Conservation (phyloP, 2,888 invertebrate genomes). For the Phengaris alcon region DNA sequence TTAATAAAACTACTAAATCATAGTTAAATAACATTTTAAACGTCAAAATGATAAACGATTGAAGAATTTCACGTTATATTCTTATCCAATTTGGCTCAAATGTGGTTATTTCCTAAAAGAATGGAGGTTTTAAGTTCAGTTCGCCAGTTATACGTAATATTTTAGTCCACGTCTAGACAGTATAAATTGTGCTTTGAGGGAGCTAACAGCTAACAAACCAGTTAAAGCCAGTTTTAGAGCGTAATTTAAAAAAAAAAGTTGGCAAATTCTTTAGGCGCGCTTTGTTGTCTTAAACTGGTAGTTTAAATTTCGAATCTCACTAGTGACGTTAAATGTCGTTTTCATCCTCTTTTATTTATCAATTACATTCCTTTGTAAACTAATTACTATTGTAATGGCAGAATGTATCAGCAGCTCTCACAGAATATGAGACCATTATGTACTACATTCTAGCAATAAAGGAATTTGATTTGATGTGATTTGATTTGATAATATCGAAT, state of each 20-base stretch:
- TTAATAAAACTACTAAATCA: slow-evolving; percentile 1
- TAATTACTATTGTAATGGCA: no score
- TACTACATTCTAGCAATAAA: no score
- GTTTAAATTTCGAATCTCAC: background rate
- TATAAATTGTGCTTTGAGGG: slow-evolving; percentile 47
- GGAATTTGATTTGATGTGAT: no score
- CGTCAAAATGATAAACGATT: background rate
- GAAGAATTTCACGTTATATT: slow-evolving; percentile 22
- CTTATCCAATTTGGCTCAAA: slow-evolving; percentile 24
- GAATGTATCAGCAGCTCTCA: no score
- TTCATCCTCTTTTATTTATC: background rate
- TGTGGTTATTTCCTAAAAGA: slow-evolving; percentile 22
- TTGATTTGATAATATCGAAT: no score
- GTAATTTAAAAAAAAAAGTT: background rate
- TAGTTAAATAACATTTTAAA: slow-evolving; percentile 10
- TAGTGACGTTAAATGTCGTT: background rate
- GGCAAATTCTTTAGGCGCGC: slow-evolving; percentile 35
- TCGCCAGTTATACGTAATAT: slow-evolving; percentile 41
- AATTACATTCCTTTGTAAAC: background rate
- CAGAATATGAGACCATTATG: no score
- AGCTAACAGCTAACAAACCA: slow-evolving; percentile 44
- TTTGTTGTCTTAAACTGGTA: background rate
- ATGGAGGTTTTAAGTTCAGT: slow-evolving; percentile 33
- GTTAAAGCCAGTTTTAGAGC: slow-evolving; percentile 32
- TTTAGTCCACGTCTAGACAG: slow-evolving; percentile 47